A percentile compares a stretch with the other conserved stretches of the same genome.
These are phyloP conservation scores for Eclectus roratus DNA, from an alignment of 2,113 vertebrate genomes.

Conservation along the genomic window DNA sequence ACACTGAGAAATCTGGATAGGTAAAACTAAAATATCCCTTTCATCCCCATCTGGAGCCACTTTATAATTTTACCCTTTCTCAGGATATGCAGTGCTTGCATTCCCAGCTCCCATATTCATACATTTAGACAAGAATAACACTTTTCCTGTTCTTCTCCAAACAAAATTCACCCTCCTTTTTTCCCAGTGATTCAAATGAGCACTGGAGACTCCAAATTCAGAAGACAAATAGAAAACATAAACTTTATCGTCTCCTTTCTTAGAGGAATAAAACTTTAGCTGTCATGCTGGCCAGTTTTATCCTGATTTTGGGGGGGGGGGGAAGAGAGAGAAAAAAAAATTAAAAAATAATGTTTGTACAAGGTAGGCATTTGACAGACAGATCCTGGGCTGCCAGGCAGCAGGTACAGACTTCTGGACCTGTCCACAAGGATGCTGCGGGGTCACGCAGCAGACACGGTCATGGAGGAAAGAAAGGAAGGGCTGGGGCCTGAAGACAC, in stretches of 20 bases:
- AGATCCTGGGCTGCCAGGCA: not conserved
- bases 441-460: not conserved
- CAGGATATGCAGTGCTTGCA: not conserved
- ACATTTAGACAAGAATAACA: not conserved
- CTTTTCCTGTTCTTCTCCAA: not conserved
- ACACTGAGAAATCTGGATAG: not conserved
- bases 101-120: not conserved
- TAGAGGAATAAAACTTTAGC: not conserved
- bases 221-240: not conserved
- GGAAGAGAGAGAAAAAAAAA: not conserved
- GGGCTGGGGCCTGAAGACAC: not conserved
- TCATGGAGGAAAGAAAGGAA: not conserved
- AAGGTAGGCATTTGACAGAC: not conserved
- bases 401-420: not conserved
- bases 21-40: not conserved
- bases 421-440: not conserved
- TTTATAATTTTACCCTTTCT: not conserved
- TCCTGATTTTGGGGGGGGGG: not conserved
- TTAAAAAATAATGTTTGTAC: not conserved
- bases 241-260: not conserved
- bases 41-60: not conserved
- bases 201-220: not conserved
- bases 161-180: not conserved
- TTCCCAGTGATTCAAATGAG: not conserved
- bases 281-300: not conserved